Evolutionary conservation across 2,797 vertebrate species (phyloP).

Genomic region (Alectoris magna): DNA sequence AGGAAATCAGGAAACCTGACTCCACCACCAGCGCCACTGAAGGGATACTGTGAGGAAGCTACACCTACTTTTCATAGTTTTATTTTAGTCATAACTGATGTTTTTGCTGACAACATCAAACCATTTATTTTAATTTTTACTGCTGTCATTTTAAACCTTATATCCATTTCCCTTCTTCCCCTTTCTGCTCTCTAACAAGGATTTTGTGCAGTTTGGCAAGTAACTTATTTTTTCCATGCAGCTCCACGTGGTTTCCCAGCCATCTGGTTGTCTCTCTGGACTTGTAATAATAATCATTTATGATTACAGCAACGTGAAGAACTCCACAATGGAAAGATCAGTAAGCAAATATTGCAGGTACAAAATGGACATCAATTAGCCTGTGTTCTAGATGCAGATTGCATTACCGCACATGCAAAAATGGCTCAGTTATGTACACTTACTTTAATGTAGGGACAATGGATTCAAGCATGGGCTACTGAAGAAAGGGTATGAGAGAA

Average conservation of each 20-base stretch:
- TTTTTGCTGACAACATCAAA: background rate
- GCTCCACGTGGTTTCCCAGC: background rate
- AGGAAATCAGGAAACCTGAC: accelerated
- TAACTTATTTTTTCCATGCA: accelerated
- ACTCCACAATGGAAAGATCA: background rate
- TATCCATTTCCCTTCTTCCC: accelerated
- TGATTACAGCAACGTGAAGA: background rate
- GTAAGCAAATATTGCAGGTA: background rate
- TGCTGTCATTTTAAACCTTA: background rate
- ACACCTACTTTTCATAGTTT: background rate
- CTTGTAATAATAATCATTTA: background rate
- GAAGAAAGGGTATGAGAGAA: background rate
- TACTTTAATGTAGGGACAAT: slow-evolving; percentile 25
- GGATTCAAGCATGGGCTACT: background rate
- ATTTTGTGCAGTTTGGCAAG: background rate
- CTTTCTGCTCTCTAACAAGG: background rate
- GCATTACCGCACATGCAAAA: background rate
- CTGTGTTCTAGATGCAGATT: background rate
- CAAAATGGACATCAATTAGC: background rate
- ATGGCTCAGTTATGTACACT: background rate
- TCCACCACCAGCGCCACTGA: accelerated
- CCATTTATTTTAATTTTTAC: background rate
- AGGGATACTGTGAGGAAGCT: background rate
- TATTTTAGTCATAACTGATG: accelerated
- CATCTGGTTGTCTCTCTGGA: background rate